phyloP scores from a whole-genome alignment of 2,888 invertebrate species.

The Drosophila setosimentum region DNA sequence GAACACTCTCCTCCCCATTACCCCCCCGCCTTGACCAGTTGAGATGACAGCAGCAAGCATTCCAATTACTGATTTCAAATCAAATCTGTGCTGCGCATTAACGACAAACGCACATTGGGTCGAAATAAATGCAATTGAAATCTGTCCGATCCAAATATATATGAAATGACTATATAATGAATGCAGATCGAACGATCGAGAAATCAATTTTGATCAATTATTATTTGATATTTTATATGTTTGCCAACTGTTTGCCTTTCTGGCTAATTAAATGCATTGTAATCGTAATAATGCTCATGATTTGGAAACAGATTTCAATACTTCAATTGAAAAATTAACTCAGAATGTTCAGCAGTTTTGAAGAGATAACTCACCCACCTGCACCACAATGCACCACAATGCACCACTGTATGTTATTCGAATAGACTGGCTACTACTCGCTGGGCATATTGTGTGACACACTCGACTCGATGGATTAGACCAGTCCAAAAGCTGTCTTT shows the following conservation, averaged over 20 bases:
- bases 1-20: too few relatives aligned
- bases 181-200: not conserved
- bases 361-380: too few relatives aligned
- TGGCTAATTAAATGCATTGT: too few relatives aligned
- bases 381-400: too few relatives aligned
- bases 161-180: not conserved
- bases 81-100: conserved; percentile 54
- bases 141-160: too few relatives aligned
- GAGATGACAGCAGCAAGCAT: conserved; percentile 36
- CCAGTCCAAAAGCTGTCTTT: conserved; percentile 11
- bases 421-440: not conserved
- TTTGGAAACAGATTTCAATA: not conserved
- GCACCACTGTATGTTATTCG: not conserved
- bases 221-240: not conserved
- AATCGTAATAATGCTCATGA: not conserved
- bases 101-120: conserved; percentile 43
- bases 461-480: conserved; percentile 12
- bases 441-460: not conserved
- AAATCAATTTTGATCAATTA: not conserved
- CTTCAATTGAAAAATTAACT: not conserved
- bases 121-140: not conserved
- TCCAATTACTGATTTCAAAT: conserved; percentile 51
- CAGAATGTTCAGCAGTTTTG: not conserved
- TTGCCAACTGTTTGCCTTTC: not conserved
- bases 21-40: too few relatives aligned